Percentiles rank a stretch among this genome's conserved stretches.
Conservation (phyloP, 92 coral and sea anemone species). For the Phymanthus crucifer region DNA sequence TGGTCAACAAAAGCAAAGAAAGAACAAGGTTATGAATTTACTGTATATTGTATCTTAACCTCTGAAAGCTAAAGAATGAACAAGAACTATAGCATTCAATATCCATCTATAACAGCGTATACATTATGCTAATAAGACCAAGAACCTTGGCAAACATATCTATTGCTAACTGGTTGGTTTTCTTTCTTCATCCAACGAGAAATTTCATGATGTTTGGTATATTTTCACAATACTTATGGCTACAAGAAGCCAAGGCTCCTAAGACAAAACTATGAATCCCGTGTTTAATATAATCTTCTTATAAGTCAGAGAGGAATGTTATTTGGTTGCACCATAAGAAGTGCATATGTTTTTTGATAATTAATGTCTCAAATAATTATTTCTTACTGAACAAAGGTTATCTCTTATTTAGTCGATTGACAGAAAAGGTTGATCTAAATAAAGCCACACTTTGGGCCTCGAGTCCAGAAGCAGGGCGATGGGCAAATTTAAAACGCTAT, state of each 20-base stretch:
- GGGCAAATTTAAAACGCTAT: constrained; percentile 3
- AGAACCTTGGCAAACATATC: not conserved
- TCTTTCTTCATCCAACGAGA: not conserved
- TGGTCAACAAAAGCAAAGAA: constrained; percentile 7
- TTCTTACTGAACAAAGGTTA: not conserved
- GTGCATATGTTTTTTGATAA: not conserved
- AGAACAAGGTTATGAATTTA: not conserved
- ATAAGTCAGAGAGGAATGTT: not conserved
- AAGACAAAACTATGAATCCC: not conserved
- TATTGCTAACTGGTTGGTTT: not conserved
- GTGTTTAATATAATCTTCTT: not conserved
- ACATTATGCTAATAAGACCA: not conserved
- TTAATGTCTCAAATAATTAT: not conserved
- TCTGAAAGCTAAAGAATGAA: not conserved
- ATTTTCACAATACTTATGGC: not conserved
- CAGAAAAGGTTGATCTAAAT: not conserved
- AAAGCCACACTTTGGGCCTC: not conserved
- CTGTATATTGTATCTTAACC: not conserved
- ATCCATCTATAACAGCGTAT: not conserved
- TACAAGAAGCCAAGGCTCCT: not conserved
- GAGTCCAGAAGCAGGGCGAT: constrained; percentile 2
- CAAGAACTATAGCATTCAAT: not conserved
- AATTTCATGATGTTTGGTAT: not conserved
- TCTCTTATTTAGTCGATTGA: not conserved
- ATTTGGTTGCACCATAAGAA: not conserved